Evolutionary conservation across 2,113 vertebrate species (phyloP).

Genomic region (Callospermophilus lateralis): DNA sequence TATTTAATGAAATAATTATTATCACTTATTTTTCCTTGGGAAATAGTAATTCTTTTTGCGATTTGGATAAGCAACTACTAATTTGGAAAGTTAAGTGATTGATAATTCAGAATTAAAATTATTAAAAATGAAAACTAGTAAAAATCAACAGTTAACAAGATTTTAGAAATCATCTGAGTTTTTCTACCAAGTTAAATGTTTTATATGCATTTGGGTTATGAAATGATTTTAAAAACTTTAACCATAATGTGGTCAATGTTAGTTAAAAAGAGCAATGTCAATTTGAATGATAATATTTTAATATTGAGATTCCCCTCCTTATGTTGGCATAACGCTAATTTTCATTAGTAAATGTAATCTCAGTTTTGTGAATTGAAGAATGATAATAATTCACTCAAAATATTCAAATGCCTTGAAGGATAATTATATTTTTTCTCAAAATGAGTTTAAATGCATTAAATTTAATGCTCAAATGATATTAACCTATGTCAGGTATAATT

Average conservation of each 20-base stretch:
- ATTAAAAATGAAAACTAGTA: background rate
- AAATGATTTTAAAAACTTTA: constrained; percentile 41
- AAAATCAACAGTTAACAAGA: background rate
- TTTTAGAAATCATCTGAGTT: background rate
- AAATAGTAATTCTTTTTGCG: background rate
- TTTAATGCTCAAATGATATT: background rate
- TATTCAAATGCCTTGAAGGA: background rate
- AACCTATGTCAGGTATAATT: background rate
- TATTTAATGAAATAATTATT: background rate
- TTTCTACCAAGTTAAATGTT: background rate
- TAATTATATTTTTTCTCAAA: constrained; percentile 46
- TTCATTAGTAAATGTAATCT: background rate
- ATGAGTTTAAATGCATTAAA: background rate
- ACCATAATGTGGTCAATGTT: background rate
- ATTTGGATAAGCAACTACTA: background rate
- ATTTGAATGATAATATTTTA: constrained; percentile 46
- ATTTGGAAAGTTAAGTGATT: constrained; percentile 6
- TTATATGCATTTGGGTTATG: background rate
- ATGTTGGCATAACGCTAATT: background rate
- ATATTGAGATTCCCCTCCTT: background rate
- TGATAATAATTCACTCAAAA: constrained; percentile 18
- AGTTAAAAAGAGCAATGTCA: constrained; percentile 14
- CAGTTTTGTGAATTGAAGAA: background rate
- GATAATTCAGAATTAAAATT: constrained; percentile 5
- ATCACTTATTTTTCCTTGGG: background rate